Conservation (phyloP, 2,113 vertebrate species). For the Leptosomus discolor region DNA sequence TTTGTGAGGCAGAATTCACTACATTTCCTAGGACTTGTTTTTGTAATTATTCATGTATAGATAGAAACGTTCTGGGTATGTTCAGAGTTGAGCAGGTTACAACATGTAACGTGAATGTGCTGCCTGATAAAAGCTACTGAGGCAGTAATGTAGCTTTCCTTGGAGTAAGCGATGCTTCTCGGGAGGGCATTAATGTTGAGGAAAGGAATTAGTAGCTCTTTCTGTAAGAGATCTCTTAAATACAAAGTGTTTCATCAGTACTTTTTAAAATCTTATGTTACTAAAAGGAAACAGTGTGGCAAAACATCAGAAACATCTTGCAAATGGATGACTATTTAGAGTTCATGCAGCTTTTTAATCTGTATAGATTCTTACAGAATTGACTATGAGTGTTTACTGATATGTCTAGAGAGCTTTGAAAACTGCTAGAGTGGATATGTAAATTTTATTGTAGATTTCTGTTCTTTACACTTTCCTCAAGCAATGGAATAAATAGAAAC, state of each 20-base stretch:
- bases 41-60: not conserved
- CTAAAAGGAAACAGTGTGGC: not conserved
- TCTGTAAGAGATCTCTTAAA: not conserved
- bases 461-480: not conserved
- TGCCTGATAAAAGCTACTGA: not conserved
- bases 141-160: not conserved
- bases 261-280: not conserved
- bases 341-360: not conserved
- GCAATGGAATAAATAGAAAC: not conserved
- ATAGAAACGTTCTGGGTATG: not conserved
- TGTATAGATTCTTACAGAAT: not conserved
- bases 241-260: not conserved
- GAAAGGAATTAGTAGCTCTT: not conserved
- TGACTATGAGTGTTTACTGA: not conserved
- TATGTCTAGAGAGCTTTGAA: slow-evolving; percentile 13
- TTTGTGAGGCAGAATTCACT: not conserved
- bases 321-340: not conserved
- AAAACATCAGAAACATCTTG: not conserved
- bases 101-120: not conserved
- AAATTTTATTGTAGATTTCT: not conserved
- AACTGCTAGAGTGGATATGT: not conserved
- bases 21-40: not conserved
- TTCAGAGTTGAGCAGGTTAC: not conserved
- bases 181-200: not conserved
- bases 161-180: not conserved